Evolutionary conservation across 2,888 invertebrate species (phyloP), one percentile per base, ranked within the genome.

Genomic region (Myathropa florea): DNA sequence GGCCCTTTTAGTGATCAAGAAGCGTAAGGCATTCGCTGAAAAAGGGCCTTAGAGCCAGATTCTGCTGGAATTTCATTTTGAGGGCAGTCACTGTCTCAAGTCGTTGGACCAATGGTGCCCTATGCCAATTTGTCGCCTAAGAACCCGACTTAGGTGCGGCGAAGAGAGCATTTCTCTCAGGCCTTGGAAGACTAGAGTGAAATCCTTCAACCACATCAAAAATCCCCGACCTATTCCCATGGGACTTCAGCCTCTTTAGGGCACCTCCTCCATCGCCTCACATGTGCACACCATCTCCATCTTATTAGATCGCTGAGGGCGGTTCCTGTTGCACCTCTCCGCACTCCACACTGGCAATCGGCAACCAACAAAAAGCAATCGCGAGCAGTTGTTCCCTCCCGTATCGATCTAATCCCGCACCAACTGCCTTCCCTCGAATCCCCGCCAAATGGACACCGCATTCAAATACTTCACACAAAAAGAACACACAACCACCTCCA

Each of bases 401-500:
- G n/a, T n/a, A n/a, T n/a, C n/a, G n/a, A 4, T n/a, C 18, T 18
- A 46, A 46, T 18, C 46, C 18, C 46, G 18, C 46, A 18, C 46
- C 18, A 46, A 46, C 46, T 46, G 46, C 18, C 18, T 18, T 46
- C 46, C 46, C 18, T 18, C 46, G 57, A 24, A 24, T 57, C 57
- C 24, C 57, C 7, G 7, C 2, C 0, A 24, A 57, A 57, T 23
- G 3, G 10, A 55, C 55, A 23, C 12, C 10, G 10, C 57, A 46
- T 46, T 46, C 46, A 46, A 46, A 18, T 18, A 7, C 30, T 9
- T 10, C 33, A 28, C 28, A 28, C 28, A 28, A 4, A 76, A 28
- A 61, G 39, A 39, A 57, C 23, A n/a, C n/a, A n/a, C n/a, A 33
- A 55, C 53, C 83, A 80, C 82, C 85, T 76, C 57, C 85, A 82